A percentile compares a stretch with the other conserved stretches of the same genome.
Evolutionary conservation across 1,140 invertebrate genomes (phyloP).

Genomic region (Drosophila dunni): DNA sequence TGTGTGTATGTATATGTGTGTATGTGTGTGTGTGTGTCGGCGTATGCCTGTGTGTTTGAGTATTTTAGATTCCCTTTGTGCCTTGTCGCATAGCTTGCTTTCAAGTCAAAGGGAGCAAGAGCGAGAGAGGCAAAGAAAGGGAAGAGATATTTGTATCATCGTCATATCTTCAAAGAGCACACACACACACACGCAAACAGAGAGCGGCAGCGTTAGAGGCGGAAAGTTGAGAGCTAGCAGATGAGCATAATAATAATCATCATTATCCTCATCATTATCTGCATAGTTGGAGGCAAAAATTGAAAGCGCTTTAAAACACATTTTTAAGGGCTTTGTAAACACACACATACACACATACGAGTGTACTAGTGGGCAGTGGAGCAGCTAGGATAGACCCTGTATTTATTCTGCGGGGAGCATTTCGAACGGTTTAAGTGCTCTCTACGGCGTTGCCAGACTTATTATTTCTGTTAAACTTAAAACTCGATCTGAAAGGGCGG

Average conservation of each 20-base stretch:
- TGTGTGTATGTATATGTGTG: conserved; percentile 13
- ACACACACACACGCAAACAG: conserved; percentile 15
- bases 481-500: too few species aligned
- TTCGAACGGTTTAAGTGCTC: too few species aligned
- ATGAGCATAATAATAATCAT: conserved; percentile 13
- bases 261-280: conserved; percentile 3
- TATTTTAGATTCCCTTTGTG: conserved; percentile 17
- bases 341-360: too few species aligned
- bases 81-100: conserved; percentile 16
- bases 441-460: too few species aligned
- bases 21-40: conserved; percentile 10
- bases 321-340: conserved; percentile 38
- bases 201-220: background rate
- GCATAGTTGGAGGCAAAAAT: conserved; percentile 27
- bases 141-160: conserved; percentile 10
- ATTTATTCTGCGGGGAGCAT: too few species aligned
- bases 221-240: background rate
- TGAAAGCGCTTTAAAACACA: conserved; percentile 34
- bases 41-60: conserved; percentile 5
- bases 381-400: too few species aligned
- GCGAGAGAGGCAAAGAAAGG: background rate
- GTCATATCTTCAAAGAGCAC: conserved; percentile 40
- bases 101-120: conserved; percentile 3
- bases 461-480: too few species aligned
- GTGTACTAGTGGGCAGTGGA: too few species aligned